phyloP scores from a whole-genome alignment of 1,140 invertebrate species.

The Chlorops oryzae region DNA sequence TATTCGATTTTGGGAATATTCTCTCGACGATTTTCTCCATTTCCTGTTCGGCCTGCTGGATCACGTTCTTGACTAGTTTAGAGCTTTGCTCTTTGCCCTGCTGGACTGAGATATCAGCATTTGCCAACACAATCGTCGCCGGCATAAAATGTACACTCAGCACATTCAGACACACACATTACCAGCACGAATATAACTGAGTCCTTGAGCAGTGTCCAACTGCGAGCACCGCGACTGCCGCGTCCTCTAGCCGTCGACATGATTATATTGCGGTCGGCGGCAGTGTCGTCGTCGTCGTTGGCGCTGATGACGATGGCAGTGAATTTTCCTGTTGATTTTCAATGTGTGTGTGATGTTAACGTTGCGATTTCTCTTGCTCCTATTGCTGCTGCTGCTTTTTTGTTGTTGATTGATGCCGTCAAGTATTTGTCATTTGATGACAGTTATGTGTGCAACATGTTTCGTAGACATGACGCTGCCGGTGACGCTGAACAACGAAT shows the following conservation, averaged over 20 bases:
- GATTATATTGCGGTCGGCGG: constrained; percentile 16
- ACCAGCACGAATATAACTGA: constrained; percentile 21
- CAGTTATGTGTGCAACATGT: constrained; percentile 47
- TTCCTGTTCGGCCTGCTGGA: background rate
- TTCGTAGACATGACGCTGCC: constrained; percentile 37
- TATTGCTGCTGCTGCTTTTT: constrained; percentile 9
- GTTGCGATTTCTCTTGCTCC: constrained; percentile 9
- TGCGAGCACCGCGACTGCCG: constrained; percentile 18
- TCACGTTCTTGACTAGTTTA: too few relatives aligned
- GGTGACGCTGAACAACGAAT: too few relatives aligned
- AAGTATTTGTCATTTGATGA: constrained; percentile 48
- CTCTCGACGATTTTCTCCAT: background rate
- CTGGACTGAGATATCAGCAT: too few relatives aligned
- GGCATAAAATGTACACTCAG: too few relatives aligned
- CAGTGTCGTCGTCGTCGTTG: constrained; percentile 12
- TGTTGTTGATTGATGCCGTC: constrained; percentile 44
- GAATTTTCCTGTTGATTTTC: constrained; percentile 8
- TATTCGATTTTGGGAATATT: background rate
- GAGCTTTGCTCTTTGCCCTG: too few relatives aligned
- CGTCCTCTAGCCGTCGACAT: constrained; percentile 21
- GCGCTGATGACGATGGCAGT: constrained; percentile 22
- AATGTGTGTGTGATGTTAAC: constrained; percentile 23
- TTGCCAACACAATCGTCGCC: too few relatives aligned
- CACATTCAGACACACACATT: constrained; percentile 12
- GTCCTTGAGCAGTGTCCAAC: constrained; percentile 22